Evolutionary conservation across 2,888 invertebrate genomes (phyloP).

Genomic region (Athripsodes cinereus): DNA sequence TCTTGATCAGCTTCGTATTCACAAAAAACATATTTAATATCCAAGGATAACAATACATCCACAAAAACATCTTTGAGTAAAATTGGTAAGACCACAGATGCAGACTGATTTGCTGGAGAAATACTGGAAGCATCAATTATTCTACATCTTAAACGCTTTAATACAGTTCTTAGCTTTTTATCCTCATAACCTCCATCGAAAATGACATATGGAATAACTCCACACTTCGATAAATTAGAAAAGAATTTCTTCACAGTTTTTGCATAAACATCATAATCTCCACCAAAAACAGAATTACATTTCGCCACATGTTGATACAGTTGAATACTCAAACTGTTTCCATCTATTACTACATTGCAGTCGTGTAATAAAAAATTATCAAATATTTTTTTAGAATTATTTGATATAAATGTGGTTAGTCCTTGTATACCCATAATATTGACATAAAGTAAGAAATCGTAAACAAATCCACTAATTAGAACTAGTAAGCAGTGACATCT

Average conservation of each 20-base stretch:
- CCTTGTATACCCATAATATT: slow-evolving; percentile 81
- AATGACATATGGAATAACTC: slow-evolving; percentile 65
- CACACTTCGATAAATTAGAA: slow-evolving; percentile 60
- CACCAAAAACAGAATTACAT: slow-evolving; percentile 70
- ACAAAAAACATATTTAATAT: slow-evolving; percentile 63
- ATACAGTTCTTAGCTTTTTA: slow-evolving; percentile 63
- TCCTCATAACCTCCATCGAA: slow-evolving; percentile 75
- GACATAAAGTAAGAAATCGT: no score
- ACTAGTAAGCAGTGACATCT: no score
- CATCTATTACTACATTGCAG: slow-evolving; percentile 70
- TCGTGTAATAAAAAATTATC: slow-evolving; percentile 59
- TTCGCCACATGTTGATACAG: slow-evolving; percentile 58
- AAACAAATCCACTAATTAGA: no score
- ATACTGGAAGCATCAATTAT: slow-evolving; percentile 52
- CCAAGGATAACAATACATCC: slow-evolving; percentile 59
- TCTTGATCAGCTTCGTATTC: slow-evolving; percentile 88
- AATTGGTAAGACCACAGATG: slow-evolving; percentile 63
- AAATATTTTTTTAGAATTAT: slow-evolving; percentile 55
- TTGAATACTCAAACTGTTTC: slow-evolving; percentile 67
- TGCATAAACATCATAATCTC: slow-evolving; percentile 78
- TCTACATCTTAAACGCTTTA: slow-evolving; percentile 53
- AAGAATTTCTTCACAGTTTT: slow-evolving; percentile 62
- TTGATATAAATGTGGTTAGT: slow-evolving; percentile 71
- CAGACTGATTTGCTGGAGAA: slow-evolving; percentile 47
- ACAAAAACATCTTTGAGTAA: slow-evolving; percentile 69